Base-by-base conservation (phyloP, 2,797 vertebrate genomes). In the Onychomys leucogaster region DNA sequence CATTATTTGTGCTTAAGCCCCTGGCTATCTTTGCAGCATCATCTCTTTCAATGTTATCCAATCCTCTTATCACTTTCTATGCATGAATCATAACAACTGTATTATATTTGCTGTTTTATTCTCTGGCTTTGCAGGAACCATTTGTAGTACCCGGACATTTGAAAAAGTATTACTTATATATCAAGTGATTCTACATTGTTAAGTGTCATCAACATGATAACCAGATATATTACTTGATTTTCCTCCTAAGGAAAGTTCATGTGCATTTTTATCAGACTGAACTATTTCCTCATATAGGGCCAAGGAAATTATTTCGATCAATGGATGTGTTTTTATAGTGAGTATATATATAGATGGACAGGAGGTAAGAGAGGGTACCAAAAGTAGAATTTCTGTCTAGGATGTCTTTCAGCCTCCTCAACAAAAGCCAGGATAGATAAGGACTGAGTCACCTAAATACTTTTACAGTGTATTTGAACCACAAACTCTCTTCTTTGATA, bases 221-320 rank as follows among this genome's bases (percentile, higher is more conserved):
- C 37, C 57, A 85, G 21, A 43, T 91, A 59, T 23, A 41, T 77
- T 90, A 87, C 63, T 95, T 96, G 29, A 81, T 81, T 94, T 89
- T 97, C n/a, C 43, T 89, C 52, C 59, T 88, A 2, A 14, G 34
- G 10, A 49, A 17, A 96, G 4, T 90, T 61, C 41, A 89, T 93
- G 34, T 96, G 1, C 23, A 94, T 71, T 89, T 82, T 94, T 83
- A 95, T 96, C 16, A 57, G 8, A 59, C 6, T 67, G 32, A 69
- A 2, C 3, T 1, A 43, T 86, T 86, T 34, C 7, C n/a, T 75
- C 37, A 85, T 59, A 75, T 5, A 85, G 12, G 3, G 67, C 9
- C 5, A 83, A 83, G 27, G 2, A 91, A 96, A 90, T 41, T 8
- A 80, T 16, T 77, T 80, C 49, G 75, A 29, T 87, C 11, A 1